A percentile compares a stretch with the other conserved stretches of the same genome.
These are phyloP conservation scores for Myiotriccus ornatus DNA, from an alignment of 2,797 vertebrate species.

Conservation along the genomic window DNA sequence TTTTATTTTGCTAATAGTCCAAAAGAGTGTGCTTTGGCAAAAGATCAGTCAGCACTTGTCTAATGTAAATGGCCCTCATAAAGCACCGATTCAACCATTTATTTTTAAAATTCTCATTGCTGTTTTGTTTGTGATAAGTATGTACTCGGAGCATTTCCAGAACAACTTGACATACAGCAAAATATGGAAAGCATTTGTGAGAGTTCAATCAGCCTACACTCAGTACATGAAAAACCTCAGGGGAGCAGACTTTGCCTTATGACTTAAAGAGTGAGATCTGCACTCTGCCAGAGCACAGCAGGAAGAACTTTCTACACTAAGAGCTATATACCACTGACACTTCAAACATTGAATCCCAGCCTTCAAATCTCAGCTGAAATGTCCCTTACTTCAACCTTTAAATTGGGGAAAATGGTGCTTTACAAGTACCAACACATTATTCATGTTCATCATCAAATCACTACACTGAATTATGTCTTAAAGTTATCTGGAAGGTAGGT, in stretches of 20 bases:
- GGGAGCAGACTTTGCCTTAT: background rate
- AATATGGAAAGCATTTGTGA: background rate
- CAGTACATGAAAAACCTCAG: background rate
- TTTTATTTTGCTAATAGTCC: slow-evolving; percentile 47
- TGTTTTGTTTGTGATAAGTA: slow-evolving; percentile 41
- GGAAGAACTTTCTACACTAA: background rate
- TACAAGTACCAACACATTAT: background rate
- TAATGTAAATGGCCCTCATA: background rate
- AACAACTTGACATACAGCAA: background rate
- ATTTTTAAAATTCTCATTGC: slow-evolving; percentile 21
- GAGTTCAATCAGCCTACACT: background rate
- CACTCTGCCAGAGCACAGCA: background rate
- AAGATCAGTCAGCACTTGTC: background rate
- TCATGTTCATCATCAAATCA: background rate
- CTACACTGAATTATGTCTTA: background rate
- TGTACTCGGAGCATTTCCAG: background rate
- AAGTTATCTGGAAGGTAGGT: background rate
- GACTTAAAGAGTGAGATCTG: background rate
- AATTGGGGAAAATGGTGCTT: background rate
- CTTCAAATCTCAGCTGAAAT: background rate
- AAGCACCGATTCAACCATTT: background rate
- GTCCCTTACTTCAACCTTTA: background rate
- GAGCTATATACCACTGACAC: background rate
- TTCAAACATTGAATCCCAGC: background rate
- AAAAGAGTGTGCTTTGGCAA: slow-evolving; percentile 27